Conservation (phyloP, 2,888 invertebrate species). For the Nomada flava region DNA sequence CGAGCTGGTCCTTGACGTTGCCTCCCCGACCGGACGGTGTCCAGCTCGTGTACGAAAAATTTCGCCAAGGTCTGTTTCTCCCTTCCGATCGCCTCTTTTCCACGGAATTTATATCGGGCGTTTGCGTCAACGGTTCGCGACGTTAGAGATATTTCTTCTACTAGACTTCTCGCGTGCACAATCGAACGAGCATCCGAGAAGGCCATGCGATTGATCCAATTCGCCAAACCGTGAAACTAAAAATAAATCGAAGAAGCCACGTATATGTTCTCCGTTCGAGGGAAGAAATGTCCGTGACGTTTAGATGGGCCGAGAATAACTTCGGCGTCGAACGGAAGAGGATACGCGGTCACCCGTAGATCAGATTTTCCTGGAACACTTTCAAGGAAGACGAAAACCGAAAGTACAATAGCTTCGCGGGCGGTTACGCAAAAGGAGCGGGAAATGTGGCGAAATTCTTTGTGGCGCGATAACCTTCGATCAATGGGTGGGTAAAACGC, state of each 20-base stretch:
- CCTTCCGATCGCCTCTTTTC: slow-evolving; percentile 17
- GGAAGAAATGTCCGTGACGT: no score
- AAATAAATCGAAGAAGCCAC: no score
- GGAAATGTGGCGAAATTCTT: slow-evolving; percentile 72
- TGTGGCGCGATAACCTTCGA: slow-evolving; percentile 38
- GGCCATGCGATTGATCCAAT: no score
- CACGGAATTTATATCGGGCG: background rate
- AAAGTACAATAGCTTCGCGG: slow-evolving; percentile 44
- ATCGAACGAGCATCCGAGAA: no score
- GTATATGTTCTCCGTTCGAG: no score
- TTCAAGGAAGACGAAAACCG: background rate
- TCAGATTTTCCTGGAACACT: slow-evolving; percentile 40
- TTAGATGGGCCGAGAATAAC: background rate
- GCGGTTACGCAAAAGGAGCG: slow-evolving; percentile 69
- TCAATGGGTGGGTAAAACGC: slow-evolving; percentile 5
- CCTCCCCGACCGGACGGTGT: slow-evolving; percentile 40
- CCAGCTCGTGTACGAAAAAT: slow-evolving; percentile 46
- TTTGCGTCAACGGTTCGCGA: background rate
- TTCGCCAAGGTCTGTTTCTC: slow-evolving; percentile 51
- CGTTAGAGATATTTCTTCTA: background rate
- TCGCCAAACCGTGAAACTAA: no score
- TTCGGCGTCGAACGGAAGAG: background rate
- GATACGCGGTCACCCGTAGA: slow-evolving; percentile 22
- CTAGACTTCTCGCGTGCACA: no score
- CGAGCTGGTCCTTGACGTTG: slow-evolving; percentile 64